Evolutionary conservation across 2,888 invertebrate genomes (phyloP).

Genomic region (Cataglyphis altisquamis): DNA sequence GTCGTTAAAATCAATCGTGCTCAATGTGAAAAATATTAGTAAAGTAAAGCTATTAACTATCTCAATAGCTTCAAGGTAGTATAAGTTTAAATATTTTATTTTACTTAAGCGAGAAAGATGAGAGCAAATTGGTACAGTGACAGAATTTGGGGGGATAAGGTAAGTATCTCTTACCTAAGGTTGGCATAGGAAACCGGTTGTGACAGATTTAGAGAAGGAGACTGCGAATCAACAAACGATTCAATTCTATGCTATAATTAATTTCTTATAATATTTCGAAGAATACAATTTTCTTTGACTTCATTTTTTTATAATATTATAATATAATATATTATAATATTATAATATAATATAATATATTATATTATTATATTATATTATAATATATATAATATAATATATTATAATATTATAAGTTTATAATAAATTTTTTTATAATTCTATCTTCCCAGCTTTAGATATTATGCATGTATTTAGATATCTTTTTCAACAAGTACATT

Average conservation of each 20-base stretch:
- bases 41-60: neutral
- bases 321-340: no score
- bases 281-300: neutral
- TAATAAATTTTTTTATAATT: neutral
- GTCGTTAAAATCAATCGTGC: neutral
- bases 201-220: neutral
- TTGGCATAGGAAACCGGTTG: conserved; percentile 21
- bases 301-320: neutral
- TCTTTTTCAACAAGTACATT: neutral
- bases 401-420: no score
- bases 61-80: neutral
- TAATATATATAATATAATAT: no score
- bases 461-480: neutral
- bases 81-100: neutral
- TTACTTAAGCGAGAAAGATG: neutral
- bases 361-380: no score
- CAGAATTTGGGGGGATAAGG: conserved; percentile 17
- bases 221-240: neutral
- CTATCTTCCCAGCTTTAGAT: neutral
- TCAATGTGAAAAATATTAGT: neutral
- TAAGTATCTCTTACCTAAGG: conserved; percentile 4
- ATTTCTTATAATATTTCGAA: neutral
- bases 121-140: neutral
- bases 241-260: neutral
- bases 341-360: no score